Evolutionary conservation across 2,888 invertebrate species (phyloP).

Genomic region (Terebella lapidaria): DNA sequence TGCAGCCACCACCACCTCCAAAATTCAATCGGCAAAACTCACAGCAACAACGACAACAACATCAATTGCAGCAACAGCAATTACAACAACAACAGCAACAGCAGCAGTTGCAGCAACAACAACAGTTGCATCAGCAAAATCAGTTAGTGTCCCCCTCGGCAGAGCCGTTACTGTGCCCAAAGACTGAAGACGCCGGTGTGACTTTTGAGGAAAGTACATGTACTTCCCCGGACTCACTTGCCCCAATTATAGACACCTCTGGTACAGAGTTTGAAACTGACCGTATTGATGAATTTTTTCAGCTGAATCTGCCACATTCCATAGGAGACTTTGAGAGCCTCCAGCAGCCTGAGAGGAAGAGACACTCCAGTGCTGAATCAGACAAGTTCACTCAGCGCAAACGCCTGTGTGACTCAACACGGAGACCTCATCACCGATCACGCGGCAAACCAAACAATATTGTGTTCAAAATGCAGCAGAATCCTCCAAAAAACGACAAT

Average conservation of each 20-base stretch:
- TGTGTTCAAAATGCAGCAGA: not conserved
- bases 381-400: too few relatives aligned
- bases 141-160: slow-evolving; percentile 7
- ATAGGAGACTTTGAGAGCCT: too few relatives aligned
- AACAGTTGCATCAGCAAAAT: slow-evolving; percentile 4
- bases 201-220: too few relatives aligned
- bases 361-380: too few relatives aligned
- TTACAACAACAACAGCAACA: slow-evolving; percentile 2
- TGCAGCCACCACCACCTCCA: not conserved
- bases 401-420: too few relatives aligned
- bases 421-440: too few relatives aligned
- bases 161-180: not conserved
- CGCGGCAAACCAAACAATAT: not conserved
- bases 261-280: too few relatives aligned
- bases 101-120: slow-evolving; percentile 3
- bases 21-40: not conserved
- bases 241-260: too few relatives aligned
- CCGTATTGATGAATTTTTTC: too few relatives aligned
- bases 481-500: not conserved
- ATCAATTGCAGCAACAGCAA: slow-evolving; percentile 4
- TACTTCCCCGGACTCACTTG: too few relatives aligned
- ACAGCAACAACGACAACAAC: slow-evolving; percentile 2
- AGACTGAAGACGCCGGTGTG: not conserved
- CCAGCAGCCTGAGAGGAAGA: too few relatives aligned
- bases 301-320: too few relatives aligned